phyloP scores from a whole-genome alignment of 2,888 invertebrate genomes.

The Brachypalpus laphriformis region DNA sequence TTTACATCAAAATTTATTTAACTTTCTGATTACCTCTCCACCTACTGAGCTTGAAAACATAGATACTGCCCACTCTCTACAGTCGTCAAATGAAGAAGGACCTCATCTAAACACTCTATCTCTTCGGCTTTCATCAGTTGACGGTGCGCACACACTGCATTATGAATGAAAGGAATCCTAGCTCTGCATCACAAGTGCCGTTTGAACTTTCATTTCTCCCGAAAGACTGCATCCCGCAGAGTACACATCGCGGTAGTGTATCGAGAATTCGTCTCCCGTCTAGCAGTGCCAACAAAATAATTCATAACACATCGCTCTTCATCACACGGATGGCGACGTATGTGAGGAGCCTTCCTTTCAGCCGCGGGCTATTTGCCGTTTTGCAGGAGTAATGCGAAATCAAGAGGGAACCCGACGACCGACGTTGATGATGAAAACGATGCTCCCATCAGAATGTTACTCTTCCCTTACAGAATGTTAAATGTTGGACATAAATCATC shows the following conservation, averaged over 20 bases:
- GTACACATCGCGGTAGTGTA: background rate
- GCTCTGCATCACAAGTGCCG: slow-evolving; percentile 54
- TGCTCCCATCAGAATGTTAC: slow-evolving; percentile 66
- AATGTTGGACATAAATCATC: slow-evolving; percentile 72
- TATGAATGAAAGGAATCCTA: slow-evolving; percentile 47
- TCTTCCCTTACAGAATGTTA: slow-evolving; percentile 71
- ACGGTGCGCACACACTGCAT: slow-evolving; percentile 2
- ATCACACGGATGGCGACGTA: slow-evolving; percentile 54
- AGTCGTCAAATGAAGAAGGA: background rate
- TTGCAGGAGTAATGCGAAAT: slow-evolving; percentile 55
- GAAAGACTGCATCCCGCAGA: slow-evolving; percentile 22
- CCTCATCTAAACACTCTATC: background rate
- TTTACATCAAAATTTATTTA: background rate
- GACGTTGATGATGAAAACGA: slow-evolving; percentile 57
- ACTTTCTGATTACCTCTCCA: background rate
- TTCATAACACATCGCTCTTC: slow-evolving; percentile 72
- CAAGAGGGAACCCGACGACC: slow-evolving; percentile 40
- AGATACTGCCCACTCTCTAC: background rate
- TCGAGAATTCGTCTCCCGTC: slow-evolving; percentile 18
- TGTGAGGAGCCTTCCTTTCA: slow-evolving; percentile 42
- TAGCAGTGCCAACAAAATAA: slow-evolving; percentile 65
- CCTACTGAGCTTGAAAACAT: slow-evolving; percentile 1
- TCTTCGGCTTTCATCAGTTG: slow-evolving; percentile 25
- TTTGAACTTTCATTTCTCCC: slow-evolving; percentile 62
- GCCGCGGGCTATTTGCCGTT: slow-evolving; percentile 59